Evolutionary conservation across 2,888 invertebrate genomes (phyloP), one percentile per base, ranked within the genome.

Genomic region (Gymnosoma rotundatum): DNA sequence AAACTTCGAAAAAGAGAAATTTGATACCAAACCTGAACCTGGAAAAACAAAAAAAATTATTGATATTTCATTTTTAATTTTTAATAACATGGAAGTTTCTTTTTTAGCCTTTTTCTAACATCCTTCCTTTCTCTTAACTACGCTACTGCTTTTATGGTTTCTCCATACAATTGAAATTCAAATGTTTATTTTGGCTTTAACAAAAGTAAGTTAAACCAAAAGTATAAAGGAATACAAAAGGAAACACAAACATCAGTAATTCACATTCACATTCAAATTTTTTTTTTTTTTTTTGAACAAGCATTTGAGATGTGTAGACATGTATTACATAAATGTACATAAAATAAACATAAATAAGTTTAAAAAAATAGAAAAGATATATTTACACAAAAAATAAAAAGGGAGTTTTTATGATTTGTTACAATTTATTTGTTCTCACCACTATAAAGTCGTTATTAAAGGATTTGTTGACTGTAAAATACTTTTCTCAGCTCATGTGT

Each of bases 161-260:
- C 12, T 9, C 16, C 9, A 14, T 16, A 52, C 36, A 61, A 63
- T 36, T 38, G n/a, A 21, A 14, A 21, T 38, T 61, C 9, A 54
- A 66, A 38, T 76, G 42, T 60, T 60, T 76, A 50, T 76, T 76
- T 67, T 67, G 76, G 66, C 50, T 25, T 42, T 16, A 52, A 21
- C 36, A 7, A 21, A 58, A 36, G 14, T 18, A 25, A 60, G 18
- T 38, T 50, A 48, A 76, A 67, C 14, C 18, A 14, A 18, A 60
- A 42, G 21, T 12, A 20, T 52, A 52, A 18, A 18, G 18, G 16
- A 52, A 52, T 18, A 20, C 10, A 18, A 42, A 42, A 42, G 42
- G 12, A 42, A 42, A 42, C 42, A 42, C 7, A 42, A 42, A 42
- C 12, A 32, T 32, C 7, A 12, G 50, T 7, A 52, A 52, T 52